phyloP scores from a whole-genome alignment of 2,113 vertebrate genomes.

The Lepus europaeus region DNA sequence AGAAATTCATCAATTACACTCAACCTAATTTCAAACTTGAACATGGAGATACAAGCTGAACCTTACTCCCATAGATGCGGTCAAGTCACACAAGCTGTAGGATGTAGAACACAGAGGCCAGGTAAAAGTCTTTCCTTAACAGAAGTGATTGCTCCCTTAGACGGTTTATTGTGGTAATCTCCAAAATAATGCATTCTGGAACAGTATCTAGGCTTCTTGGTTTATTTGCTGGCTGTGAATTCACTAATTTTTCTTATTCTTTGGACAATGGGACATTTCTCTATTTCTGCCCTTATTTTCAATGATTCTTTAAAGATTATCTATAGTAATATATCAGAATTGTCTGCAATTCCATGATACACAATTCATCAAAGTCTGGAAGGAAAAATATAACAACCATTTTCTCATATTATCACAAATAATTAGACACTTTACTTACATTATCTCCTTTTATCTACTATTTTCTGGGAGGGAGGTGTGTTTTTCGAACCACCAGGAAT shows the following conservation, averaged over 20 bases:
- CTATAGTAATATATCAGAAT: background rate
- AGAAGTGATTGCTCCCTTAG: background rate
- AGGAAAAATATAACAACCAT: background rate
- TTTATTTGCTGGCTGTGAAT: background rate
- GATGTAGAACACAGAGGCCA: background rate
- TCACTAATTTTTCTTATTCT: slow-evolving; percentile 40
- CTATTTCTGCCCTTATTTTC: background rate
- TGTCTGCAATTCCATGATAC: background rate
- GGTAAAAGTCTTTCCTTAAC: background rate
- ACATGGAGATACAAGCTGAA: background rate
- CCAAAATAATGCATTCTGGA: background rate
- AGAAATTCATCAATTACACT: background rate
- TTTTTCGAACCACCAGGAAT: background rate
- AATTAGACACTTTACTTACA: background rate
- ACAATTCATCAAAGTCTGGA: background rate
- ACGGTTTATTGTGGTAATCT: background rate
- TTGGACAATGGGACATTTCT: background rate
- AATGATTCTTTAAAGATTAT: background rate
- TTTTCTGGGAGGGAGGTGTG: background rate
- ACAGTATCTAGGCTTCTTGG: background rate
- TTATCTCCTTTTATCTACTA: background rate
- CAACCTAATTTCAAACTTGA: background rate
- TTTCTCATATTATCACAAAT: slow-evolving; percentile 11
- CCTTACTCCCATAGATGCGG: background rate
- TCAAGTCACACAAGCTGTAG: background rate